A percentile compares a stretch with the other conserved stretches of the same genome.
Conservation (phyloP, 2,888 invertebrate genomes). For the Synergus gifuensis region DNA sequence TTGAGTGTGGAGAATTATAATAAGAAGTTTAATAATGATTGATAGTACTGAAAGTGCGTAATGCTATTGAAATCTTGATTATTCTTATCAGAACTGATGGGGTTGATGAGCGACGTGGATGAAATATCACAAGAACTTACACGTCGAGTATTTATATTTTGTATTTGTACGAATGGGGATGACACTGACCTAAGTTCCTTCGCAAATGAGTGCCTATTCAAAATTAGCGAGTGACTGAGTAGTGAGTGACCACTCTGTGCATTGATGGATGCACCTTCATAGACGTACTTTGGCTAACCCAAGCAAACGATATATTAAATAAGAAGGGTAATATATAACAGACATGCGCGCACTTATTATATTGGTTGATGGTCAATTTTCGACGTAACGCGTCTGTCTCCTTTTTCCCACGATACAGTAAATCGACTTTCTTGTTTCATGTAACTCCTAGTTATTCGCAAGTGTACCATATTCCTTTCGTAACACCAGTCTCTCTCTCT, state of each 20-base stretch:
- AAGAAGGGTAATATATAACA: neutral
- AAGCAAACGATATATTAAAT: slow-evolving; percentile 23
- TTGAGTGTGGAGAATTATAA: neutral
- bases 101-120: slow-evolving; percentile 24
- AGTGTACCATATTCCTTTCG: neutral
- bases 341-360: neutral
- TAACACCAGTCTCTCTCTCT: neutral
- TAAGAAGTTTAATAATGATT: slow-evolving; percentile 20
- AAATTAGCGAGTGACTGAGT: slow-evolving; percentile 66
- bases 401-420: slow-evolving; percentile 15
- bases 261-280: slow-evolving; percentile 53
- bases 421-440: slow-evolving; percentile 16
- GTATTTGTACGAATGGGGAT: slow-evolving; percentile 27
- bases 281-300: neutral
- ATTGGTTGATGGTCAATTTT: neutral
- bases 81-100: slow-evolving; percentile 37
- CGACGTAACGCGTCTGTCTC: neutral
- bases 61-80: slow-evolving; percentile 40
- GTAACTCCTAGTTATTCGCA: neutral
- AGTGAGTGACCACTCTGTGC: slow-evolving; percentile 40
- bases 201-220: slow-evolving; percentile 72
- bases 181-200: slow-evolving; percentile 42
- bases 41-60: slow-evolving; percentile 12
- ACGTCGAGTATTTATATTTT: neutral
- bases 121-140: slow-evolving; percentile 10